phyloP scores from a whole-genome alignment of 2,797 vertebrate species.

The Coregonus suidteri region DNA sequence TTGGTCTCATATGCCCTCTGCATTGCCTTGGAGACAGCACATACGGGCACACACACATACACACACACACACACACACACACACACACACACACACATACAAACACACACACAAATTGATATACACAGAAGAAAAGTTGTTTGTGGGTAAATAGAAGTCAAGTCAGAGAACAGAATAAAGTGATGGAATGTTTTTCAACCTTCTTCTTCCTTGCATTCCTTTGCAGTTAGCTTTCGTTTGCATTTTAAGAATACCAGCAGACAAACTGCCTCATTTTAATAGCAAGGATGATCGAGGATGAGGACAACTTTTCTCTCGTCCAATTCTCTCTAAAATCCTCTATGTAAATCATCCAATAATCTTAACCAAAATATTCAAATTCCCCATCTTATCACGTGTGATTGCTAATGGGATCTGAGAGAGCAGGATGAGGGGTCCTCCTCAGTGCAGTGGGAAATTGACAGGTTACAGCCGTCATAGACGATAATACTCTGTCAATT shows the following conservation, averaged over 20 bases:
- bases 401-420: conserved; percentile 71
- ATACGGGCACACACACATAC: conserved; percentile 7
- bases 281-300: conserved; percentile 3
- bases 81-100: neutral
- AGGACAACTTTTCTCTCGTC: conserved; percentile 28
- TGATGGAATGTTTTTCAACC: too few relatives aligned
- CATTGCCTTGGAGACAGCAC: conserved; percentile 67
- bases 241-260: neutral
- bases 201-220: too few relatives aligned
- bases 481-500: conserved; percentile 77
- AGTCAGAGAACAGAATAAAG: neutral
- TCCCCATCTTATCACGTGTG: conserved; percentile 60
- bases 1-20: conserved; percentile 43
- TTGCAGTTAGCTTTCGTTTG: too few relatives aligned
- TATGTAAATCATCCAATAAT: conserved; percentile 59
- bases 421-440: conserved; percentile 66
- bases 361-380: conserved; percentile 56
- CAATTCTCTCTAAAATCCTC: conserved; percentile 35
- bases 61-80: neutral
- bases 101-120: neutral
- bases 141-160: conserved; percentile 31
- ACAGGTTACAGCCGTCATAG: conserved; percentile 71
- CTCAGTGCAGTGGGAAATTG: conserved; percentile 70
- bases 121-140: conserved; percentile 17
- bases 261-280: conserved; percentile 38